phyloP scores from a whole-genome alignment of 2,113 vertebrate genomes.

The Echinops telfairi region DNA sequence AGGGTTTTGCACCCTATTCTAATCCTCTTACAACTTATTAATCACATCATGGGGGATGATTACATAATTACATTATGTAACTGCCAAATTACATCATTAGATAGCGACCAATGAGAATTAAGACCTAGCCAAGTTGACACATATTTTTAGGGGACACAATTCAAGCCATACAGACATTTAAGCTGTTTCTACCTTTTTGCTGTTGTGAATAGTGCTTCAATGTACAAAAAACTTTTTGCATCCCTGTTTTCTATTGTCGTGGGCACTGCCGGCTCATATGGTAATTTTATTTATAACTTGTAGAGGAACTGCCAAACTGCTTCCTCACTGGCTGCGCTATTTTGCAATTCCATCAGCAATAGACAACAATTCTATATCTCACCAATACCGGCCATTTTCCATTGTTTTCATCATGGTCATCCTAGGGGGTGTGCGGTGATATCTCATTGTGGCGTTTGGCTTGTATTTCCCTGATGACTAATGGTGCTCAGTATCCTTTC shows the following conservation, averaged over 20 bases:
- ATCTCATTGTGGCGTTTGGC: not conserved
- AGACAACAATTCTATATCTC: not conserved
- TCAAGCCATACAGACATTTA: not conserved
- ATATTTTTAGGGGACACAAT: too few species aligned
- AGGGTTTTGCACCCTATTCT: too few species aligned
- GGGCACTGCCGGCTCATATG: not conserved
- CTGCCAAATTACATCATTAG: too few species aligned
- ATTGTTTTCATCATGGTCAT: not conserved
- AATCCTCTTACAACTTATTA: too few species aligned
- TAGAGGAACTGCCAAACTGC: not conserved
- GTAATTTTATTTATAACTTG: too few species aligned
- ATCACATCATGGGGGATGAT: too few species aligned
- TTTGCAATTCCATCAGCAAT: not conserved
- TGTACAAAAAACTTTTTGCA: not conserved
- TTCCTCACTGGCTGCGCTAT: not conserved
- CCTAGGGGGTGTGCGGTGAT: not conserved
- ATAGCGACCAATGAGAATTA: too few species aligned
- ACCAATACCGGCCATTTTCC: not conserved
- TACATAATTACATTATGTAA: too few species aligned
- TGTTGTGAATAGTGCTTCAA: not conserved
- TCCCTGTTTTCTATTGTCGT: not conserved
- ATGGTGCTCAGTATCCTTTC: too few species aligned
- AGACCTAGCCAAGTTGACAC: too few species aligned
- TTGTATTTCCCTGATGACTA: not conserved
- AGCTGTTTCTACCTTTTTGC: not conserved